Evolutionary conservation across 1,140 invertebrate species (phyloP).

Genomic region (Oryzaephilus surinamensis): DNA sequence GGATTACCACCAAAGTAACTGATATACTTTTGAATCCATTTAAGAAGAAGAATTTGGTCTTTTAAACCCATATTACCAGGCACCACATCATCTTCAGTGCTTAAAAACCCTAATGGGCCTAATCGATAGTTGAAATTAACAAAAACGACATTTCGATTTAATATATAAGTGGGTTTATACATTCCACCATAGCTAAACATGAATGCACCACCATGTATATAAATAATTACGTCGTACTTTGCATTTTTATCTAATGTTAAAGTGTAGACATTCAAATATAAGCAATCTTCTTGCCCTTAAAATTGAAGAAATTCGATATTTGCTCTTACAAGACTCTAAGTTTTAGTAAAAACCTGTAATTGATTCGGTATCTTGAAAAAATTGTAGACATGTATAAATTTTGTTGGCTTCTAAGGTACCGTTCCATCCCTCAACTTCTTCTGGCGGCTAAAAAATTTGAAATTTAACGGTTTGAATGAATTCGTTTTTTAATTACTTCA

Average conservation of each 20-base stretch:
- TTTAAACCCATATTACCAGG: constrained; percentile 48
- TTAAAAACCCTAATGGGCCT: constrained; percentile 38
- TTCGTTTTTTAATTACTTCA: constrained; percentile 18
- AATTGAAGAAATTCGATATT: not conserved
- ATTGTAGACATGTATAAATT: constrained; percentile 25
- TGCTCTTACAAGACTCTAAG: not conserved
- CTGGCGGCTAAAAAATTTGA: constrained; percentile 19
- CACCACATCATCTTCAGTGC: constrained; percentile 28
- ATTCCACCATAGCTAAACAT: constrained; percentile 36
- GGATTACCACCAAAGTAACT: constrained; percentile 48
- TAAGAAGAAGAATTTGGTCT: constrained; percentile 45
- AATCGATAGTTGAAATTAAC: constrained; percentile 56
- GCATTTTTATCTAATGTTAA: constrained; percentile 20
- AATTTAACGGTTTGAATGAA: not conserved
- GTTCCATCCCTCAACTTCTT: constrained; percentile 20
- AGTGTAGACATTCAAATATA: constrained; percentile 44
- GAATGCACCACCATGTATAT: constrained; percentile 50
- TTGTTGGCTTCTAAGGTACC: constrained; percentile 22
- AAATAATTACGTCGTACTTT: constrained; percentile 40
- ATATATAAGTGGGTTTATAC: constrained; percentile 44
- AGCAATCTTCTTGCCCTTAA: constrained; percentile 43
- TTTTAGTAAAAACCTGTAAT: constrained; percentile 23
- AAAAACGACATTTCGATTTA: constrained; percentile 48
- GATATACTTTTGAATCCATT: constrained; percentile 53
- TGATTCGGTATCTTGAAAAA: constrained; percentile 19